phyloP scores from a whole-genome alignment of 92 coral and sea anemone genomes.

The Porites rus region DNA sequence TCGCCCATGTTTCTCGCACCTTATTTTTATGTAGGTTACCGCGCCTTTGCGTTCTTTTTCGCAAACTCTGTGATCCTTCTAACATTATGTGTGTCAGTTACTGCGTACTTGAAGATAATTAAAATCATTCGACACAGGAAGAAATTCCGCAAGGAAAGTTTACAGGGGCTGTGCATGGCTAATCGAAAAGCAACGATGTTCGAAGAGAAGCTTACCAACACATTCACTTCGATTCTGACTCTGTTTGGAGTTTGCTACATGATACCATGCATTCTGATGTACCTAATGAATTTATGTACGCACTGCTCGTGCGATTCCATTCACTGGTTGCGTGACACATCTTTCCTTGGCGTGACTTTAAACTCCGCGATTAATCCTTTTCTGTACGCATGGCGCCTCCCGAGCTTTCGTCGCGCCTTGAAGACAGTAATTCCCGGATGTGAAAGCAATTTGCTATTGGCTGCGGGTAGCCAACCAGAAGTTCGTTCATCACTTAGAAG shows the following conservation, averaged over 20 bases:
- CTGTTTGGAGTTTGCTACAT: constrained; percentile 33
- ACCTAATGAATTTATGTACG: constrained; percentile 40
- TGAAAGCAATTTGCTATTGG: neutral
- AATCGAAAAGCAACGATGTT: constrained; percentile 11
- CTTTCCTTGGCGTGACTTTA: constrained; percentile 26
- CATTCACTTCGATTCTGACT: constrained; percentile 36
- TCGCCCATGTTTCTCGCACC: constrained; percentile 29
- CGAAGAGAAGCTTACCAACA: constrained; percentile 21
- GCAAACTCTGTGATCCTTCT: constrained; percentile 32
- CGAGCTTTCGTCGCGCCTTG: constrained; percentile 38
- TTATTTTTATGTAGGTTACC: constrained; percentile 31
- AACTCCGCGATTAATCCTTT: constrained; percentile 48
- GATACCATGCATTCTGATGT: constrained; percentile 38
- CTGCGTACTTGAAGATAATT: constrained; percentile 32
- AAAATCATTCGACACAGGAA: constrained; percentile 13
- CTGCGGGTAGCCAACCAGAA: neutral
- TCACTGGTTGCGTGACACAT: constrained; percentile 43
- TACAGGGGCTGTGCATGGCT: constrained; percentile 1
- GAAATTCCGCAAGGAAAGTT: constrained; percentile 21
- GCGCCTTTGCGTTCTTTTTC: constrained; percentile 21
- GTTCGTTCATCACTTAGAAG: neutral
- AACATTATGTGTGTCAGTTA: neutral
- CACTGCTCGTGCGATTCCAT: constrained; percentile 26
- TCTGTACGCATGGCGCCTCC: constrained; percentile 48
- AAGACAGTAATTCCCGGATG: constrained; percentile 7